Evolutionary conservation across 2,113 vertebrate species (phyloP), one percentile per base, ranked within the genome.

Genomic region (Dryoscopus gambensis): DNA sequence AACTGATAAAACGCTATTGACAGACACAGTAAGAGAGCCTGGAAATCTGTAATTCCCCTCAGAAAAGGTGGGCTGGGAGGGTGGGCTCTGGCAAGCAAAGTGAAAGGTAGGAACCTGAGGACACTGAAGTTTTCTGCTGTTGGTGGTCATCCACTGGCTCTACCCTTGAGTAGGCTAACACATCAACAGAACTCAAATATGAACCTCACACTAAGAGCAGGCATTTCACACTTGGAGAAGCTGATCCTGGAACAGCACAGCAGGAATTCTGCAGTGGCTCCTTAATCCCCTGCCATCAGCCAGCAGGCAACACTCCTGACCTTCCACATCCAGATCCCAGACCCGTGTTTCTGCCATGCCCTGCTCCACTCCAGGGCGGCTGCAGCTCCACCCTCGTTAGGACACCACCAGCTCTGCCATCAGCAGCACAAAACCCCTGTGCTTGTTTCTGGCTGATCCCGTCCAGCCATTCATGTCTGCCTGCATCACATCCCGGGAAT

Each of bases 291-390:
- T 53, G 50, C 85, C 67, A 53, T 1, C 4, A 87, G 31, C 59
- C 57, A 65, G 62, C 74, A 56, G 53, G n/a, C 28, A 55, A 37
- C 3, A 35, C 35, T 57, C 42, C n/a, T 10, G 20, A 80, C 39
- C 53, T 55, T 80, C 23, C 33, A 7, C 39, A 94, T 31, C 40
- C 46, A 19, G 5, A 75, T 9, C 52, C 52, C 47, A 53, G 50
- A 28, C 27, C 23, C 4, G 3, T 37, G 70, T 59, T 71, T 42
- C 57, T 91, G 74, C 62, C 62, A 22, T 71, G 20, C 33, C 62
- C 53, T 44, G 55, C 76, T 40, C 24, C 60, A 9, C 16, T 42
- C 9, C 44, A 4, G 21, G 39, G 23, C 0, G 0, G 39, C 27
- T 60, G 49, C 68, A 52, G 55, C 37, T 57, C 50, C 68, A 49